Evolutionary conservation across 2,888 invertebrate genomes (phyloP).

Genomic region (Pollenia labialis): DNA sequence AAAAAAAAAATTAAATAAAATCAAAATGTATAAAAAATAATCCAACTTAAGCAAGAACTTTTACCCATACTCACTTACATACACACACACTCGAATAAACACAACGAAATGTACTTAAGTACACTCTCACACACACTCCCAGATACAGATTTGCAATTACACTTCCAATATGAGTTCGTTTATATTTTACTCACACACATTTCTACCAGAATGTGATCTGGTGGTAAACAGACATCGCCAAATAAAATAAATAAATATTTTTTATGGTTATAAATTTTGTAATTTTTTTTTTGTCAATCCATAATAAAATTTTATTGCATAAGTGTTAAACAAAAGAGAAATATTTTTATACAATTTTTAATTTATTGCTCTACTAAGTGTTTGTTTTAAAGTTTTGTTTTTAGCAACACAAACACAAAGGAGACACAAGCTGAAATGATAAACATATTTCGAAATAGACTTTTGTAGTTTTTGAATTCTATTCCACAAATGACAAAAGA

Average conservation of each 20-base stretch:
- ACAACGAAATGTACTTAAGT: slow-evolving; percentile 1
- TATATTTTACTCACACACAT: neutral
- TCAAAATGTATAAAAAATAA: neutral
- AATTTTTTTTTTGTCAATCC: neutral
- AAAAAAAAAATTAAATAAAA: slow-evolving; percentile 11
- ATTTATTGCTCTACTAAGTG: slow-evolving; percentile 57
- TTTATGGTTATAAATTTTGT: slow-evolving; percentile 27
- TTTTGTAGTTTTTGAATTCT: neutral
- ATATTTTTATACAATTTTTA: slow-evolving; percentile 30
- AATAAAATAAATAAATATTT: slow-evolving; percentile 47
- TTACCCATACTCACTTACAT: neutral
- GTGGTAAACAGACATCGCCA: slow-evolving; percentile 38
- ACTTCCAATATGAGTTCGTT: neutral
- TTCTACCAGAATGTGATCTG: slow-evolving; percentile 32
- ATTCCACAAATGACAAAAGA: slow-evolving; percentile 27
- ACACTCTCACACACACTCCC: slow-evolving; percentile 1
- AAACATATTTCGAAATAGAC: neutral
- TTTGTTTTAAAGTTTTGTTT: neutral
- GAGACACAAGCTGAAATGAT: neutral
- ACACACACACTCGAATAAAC: neutral
- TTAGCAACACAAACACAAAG: neutral
- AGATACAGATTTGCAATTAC: neutral
- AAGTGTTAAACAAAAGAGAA: slow-evolving; percentile 11
- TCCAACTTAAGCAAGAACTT: neutral
- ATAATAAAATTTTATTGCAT: neutral